Evolutionary conservation across 2,888 invertebrate species (phyloP), one percentile per base, ranked within the genome.

Genomic region (Hirtodrosophila confusa): DNA sequence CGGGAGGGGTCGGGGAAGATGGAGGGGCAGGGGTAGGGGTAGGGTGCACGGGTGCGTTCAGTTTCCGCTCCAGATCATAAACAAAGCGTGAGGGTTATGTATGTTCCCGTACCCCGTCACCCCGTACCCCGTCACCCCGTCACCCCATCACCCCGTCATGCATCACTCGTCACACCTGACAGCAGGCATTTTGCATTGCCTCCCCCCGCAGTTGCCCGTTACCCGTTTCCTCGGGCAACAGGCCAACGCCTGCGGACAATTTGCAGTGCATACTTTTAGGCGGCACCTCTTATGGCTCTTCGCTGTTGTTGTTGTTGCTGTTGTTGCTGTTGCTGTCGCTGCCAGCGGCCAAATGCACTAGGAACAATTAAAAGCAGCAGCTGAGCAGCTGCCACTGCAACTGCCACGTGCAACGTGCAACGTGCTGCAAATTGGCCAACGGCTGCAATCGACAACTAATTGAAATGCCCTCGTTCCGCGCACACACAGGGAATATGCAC

Each of bases 41-140:
- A n/a, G n/a, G n/a, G n/a, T n/a, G n/a, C n/a, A n/a, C n/a, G 56
- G 58, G 61, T 48, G 61, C 69, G 74, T 69, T 49, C 51, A 69
- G 70, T 78, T 86, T 84, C 84, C 86, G 86, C 83, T 84, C 80
- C 70, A 84, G 75, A 84, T 86, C 78, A 78, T 84, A 75, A 80
- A 74, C 78, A 86, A 80, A 48, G 65, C 61, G 29, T 3, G 23
- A 41, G 75, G 36, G 33, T 43, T 75, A 48, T 73, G 64, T 61
- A 56, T 49, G 44, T 65, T 56, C 24, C 65, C 27, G 43, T 27
- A 36, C 4, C 17, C 43, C 8, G 50, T 36, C 10, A 6, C 27
- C 39, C n/a, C 27, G 57, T 51, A 17, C 11, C 12, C 29, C 27
- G 41, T 54, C 41, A 12, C 62, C 24, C 23, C n/a, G n/a, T n/a